Percentiles rank a stretch among this genome's conserved stretches.
Evolutionary conservation across 2,113 vertebrate species (phyloP).

Genomic region (Grallaria varia): DNA sequence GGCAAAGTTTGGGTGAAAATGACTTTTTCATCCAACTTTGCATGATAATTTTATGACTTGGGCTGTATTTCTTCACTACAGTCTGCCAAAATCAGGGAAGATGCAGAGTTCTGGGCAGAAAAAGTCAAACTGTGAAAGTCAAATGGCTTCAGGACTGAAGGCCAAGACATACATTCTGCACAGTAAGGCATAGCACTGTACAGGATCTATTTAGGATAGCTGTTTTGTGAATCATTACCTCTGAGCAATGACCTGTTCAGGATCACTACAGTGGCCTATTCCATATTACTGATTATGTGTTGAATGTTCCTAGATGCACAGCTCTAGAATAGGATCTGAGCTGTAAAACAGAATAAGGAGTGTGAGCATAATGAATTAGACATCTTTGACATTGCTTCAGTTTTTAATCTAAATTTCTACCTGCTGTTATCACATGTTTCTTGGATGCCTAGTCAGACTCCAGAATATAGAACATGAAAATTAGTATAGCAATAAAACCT

Average conservation of each 20-base stretch:
- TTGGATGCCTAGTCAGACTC: neutral
- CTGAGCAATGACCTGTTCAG: neutral
- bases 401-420: neutral
- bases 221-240: neutral
- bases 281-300: neutral
- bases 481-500: neutral
- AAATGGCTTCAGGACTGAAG: neutral
- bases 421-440: neutral
- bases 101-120: neutral
- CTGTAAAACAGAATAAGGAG: neutral
- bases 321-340: neutral
- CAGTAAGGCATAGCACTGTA: neutral
- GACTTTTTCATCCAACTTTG: neutral
- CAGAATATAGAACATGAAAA: neutral
- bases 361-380: neutral
- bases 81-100: neutral
- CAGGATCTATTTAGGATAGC: neutral
- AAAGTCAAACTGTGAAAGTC: neutral
- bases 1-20: neutral
- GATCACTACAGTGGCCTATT: neutral
- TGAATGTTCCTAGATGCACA: neutral
- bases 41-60: neutral
- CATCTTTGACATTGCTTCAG: neutral
- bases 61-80: neutral
- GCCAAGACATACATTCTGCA: neutral